These are phyloP conservation scores for Hippoglossus stenolepis DNA, from an alignment of 2,113 vertebrate genomes.

Conservation along the genomic window DNA sequence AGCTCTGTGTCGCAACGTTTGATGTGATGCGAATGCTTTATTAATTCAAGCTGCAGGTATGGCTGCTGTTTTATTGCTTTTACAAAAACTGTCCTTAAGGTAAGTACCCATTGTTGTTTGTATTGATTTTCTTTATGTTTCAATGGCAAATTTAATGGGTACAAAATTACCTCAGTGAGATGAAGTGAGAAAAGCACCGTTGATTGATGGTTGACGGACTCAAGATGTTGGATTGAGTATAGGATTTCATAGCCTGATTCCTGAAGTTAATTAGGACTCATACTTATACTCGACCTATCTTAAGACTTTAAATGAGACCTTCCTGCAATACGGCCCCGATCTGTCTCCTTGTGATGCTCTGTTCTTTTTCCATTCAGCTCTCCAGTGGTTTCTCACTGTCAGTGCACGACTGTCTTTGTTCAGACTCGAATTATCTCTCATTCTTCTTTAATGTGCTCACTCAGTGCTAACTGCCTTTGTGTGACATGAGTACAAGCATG, in stretches of 20 bases:
- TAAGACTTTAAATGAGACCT: background rate
- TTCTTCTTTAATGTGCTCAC: conserved; percentile 51
- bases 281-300: background rate
- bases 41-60: background rate
- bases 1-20: too few species aligned
- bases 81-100: background rate
- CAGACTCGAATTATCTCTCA: conserved; percentile 39
- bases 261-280: background rate
- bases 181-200: too few species aligned
- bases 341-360: background rate
- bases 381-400: background rate
- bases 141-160: background rate
- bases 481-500: conserved; percentile 14
- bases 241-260: background rate
- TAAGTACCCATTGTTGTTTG: background rate
- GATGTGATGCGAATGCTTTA: background rate
- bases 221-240: background rate
- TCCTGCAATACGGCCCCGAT: background rate
- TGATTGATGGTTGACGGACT: too few species aligned
- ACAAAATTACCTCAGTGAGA: background rate
- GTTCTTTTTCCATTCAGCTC: conserved; percentile 14
- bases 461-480: conserved; percentile 25
- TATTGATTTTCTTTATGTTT: background rate
- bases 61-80: background rate
- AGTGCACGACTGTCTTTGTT: conserved; percentile 17